These are phyloP conservation scores for Burhinus oedicnemus DNA, from an alignment of 2,113 vertebrate genomes.

Conservation along the genomic window DNA sequence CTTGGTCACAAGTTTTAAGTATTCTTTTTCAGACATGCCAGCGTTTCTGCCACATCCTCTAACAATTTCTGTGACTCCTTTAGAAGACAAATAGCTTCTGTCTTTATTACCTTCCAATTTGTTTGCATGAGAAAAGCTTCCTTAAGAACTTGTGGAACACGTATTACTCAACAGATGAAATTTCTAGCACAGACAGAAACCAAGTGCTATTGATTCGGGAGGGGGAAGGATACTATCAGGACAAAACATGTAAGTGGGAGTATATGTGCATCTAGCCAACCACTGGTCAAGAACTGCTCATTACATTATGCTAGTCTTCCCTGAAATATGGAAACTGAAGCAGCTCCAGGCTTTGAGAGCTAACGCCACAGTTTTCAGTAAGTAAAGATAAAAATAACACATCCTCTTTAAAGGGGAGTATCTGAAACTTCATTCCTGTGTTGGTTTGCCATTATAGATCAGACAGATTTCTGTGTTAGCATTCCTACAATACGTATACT, in stretches of 20 bases:
- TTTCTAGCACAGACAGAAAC: not conserved
- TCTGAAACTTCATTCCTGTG: not conserved
- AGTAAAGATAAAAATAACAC: not conserved
- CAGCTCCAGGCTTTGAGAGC: not conserved
- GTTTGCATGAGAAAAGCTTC: not conserved
- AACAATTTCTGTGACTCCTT: not conserved
- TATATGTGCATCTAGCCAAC: not conserved
- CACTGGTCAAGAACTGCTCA: not conserved
- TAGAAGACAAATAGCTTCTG: not conserved
- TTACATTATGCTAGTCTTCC: not conserved
- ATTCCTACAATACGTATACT: not conserved
- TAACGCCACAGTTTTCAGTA: not conserved
- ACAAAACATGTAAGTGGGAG: not conserved
- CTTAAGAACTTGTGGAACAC: not conserved
- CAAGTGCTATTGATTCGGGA: not conserved
- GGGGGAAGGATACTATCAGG: not conserved
- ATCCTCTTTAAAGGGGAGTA: not conserved
- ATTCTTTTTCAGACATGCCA: not conserved
- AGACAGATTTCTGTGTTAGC: not conserved
- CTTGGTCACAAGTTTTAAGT: not conserved
- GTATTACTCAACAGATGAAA: not conserved
- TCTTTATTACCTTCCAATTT: not conserved
- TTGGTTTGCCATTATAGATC: not conserved
- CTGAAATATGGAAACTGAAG: not conserved
- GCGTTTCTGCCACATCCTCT: not conserved